A percentile compares a stretch with the other conserved stretches of the same genome.
Evolutionary conservation across 2,797 vertebrate genomes (phyloP).

Genomic region (Lophius americanus): DNA sequence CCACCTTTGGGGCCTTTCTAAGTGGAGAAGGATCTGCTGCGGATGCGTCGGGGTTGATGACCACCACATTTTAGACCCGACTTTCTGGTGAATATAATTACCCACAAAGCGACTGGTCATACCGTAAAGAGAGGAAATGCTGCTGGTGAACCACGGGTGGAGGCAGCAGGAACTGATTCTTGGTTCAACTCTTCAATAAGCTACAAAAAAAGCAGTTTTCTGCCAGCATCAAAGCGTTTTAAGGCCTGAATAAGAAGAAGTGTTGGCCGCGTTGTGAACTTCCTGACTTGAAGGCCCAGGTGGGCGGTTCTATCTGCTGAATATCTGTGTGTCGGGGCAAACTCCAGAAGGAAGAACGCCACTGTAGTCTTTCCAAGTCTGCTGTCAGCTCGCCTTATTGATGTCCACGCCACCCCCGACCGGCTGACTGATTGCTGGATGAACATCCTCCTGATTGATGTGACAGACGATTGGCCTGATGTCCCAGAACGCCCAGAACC

Average conservation of each 20-base stretch:
- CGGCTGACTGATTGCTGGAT: slow-evolving; percentile 75
- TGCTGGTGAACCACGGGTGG: neutral
- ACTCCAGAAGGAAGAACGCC: slow-evolving; percentile 51
- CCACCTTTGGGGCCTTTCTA: too few relatives aligned
- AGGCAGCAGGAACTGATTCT: slow-evolving; percentile 1
- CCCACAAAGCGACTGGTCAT: too few relatives aligned
- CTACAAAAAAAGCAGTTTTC: slow-evolving; percentile 5
- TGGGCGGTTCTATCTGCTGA: slow-evolving; percentile 38
- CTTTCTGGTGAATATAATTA: too few relatives aligned
- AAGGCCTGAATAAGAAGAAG: slow-evolving; percentile 16
- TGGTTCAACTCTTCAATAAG: slow-evolving; percentile 1
- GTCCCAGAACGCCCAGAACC: slow-evolving; percentile 19
- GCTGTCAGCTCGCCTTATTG: slow-evolving; percentile 77
- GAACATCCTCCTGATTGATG: slow-evolving; percentile 78
- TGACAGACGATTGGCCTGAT: slow-evolving; percentile 73
- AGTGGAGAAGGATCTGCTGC: too few relatives aligned
- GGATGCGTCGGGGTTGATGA: too few relatives aligned
- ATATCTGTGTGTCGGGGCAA: slow-evolving; percentile 48
- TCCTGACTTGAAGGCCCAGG: slow-evolving; percentile 8
- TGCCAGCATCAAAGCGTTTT: slow-evolving; percentile 18
- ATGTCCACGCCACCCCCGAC: slow-evolving; percentile 64
- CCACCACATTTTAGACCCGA: too few relatives aligned
- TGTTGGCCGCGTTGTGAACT: neutral
- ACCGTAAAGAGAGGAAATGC: too few relatives aligned
- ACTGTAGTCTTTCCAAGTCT: slow-evolving; percentile 44